These are phyloP conservation scores for Porites australiensis DNA, from an alignment of 64 coral and sea anemone genomes.

Conservation along the genomic window DNA sequence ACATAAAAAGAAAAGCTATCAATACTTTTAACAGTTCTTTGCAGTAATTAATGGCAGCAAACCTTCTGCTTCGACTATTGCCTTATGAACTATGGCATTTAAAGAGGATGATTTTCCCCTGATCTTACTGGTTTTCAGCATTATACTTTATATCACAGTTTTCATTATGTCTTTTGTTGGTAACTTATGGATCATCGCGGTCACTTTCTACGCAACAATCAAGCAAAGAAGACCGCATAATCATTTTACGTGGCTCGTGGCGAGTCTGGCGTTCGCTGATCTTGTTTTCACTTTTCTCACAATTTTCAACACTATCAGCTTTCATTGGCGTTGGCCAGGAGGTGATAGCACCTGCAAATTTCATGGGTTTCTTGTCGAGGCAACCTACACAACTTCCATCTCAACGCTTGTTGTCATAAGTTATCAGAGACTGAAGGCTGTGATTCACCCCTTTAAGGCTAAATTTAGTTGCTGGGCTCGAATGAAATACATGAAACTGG, in stretches of 20 bases:
- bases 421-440: not conserved
- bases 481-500: not conserved
- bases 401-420: conserved; percentile 44
- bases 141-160: conserved; percentile 7
- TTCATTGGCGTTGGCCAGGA: conserved; percentile 38
- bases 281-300: conserved; percentile 52
- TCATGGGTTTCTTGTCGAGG: conserved; percentile 64
- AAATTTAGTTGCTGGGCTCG: not conserved
- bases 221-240: not conserved
- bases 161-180: conserved; percentile 38
- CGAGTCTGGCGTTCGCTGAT: conserved; percentile 65
- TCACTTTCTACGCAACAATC: conserved; percentile 2
- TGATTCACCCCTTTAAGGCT: conserved; percentile 11
- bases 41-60: no score
- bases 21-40: no score
- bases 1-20: no score
- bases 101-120: not conserved
- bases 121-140: not conserved
- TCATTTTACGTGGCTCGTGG: conserved; percentile 36
- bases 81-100: not conserved
- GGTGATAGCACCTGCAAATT: conserved; percentile 48
- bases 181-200: conserved; percentile 42
- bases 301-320: conserved; percentile 23
- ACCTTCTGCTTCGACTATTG: no score
- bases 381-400: conserved; percentile 57